Base-by-base conservation (phyloP, 2,888 invertebrate species). In the Eristalis tenax region DNA sequence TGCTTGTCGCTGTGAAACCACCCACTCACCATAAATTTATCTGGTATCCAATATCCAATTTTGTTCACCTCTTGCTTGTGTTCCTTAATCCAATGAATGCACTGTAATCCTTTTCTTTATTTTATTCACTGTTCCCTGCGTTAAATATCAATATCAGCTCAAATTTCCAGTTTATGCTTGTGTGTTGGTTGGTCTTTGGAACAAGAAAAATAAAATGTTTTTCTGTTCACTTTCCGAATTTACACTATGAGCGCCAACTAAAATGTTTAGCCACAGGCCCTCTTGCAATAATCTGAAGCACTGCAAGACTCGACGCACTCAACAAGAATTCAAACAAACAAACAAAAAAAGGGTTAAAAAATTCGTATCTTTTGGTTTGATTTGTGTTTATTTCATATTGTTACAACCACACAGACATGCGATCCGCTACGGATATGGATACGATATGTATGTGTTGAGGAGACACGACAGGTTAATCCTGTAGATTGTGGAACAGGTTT, bases 11-110 rank as follows among this genome's bases (percentile, higher is more conserved):
- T 56, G 50, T 57, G 63, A 66, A 75, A 75, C 78, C 82, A 69
- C 35, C 43, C 28, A 50, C 79, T 59, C 82, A 87, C 87, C 87
- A 87, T 87, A 83, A 87, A 83, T 83, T 87, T 83, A 80, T 87
- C 73, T 87, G 75, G 71, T 87, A 87, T 87, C 87, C 87, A 83
- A 87, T 87, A 87, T 87, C 87, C 87, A 87, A 87, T 86, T 74
- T 75, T 64, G 23, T 77, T 40, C 28, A 56, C 38, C 23, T 50
- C 61, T 80, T 61, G 56, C 50, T 56, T 22, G 38, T 38, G 28
- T 13, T 11, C 10, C 68, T 69, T 65, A 66, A 50, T 68, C 71
- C 63, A 77, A 85, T 70, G 35, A 65, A 82, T 78, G 77, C 86
- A 86, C 86, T 86, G 86, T 83, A 79, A 86, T 86, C 86, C 82